Evolutionary conservation across 1,140 invertebrate genomes (phyloP).

Genomic region (Trichomalopsis sarcophagae): DNA sequence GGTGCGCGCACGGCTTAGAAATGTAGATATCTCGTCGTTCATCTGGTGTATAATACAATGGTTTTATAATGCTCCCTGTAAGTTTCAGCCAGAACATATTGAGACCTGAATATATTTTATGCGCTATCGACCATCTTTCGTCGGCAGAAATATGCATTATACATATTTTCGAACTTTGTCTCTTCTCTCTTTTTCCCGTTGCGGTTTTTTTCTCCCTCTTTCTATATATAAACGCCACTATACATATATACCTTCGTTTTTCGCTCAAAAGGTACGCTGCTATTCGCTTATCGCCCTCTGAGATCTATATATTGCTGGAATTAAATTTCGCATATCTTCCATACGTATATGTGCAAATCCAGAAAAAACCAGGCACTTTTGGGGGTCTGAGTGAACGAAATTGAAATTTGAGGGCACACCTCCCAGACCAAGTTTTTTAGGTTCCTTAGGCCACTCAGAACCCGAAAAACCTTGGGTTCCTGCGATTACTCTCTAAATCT

Average conservation of each 20-base stretch:
- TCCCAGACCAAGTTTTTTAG: too few relatives aligned
- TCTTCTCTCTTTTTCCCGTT: background rate
- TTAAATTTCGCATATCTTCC: slow-evolving; percentile 13
- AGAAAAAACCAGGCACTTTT: too few relatives aligned
- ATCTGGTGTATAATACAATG: slow-evolving; percentile 42
- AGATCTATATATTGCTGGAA: slow-evolving; percentile 27
- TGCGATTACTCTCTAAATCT: too few relatives aligned
- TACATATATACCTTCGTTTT: background rate
- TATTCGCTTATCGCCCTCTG: slow-evolving; percentile 8
- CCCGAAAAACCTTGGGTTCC: too few relatives aligned
- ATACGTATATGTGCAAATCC: background rate
- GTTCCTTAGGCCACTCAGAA: too few relatives aligned
- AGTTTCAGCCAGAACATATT: slow-evolving; percentile 37
- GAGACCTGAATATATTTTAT: slow-evolving; percentile 47
- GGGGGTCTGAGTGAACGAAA: too few relatives aligned
- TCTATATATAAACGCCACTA: too few relatives aligned
- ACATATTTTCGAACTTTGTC: slow-evolving; percentile 43
- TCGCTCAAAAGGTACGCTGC: slow-evolving; percentile 14
- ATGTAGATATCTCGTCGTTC: background rate
- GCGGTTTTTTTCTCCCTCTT: background rate
- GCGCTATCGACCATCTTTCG: slow-evolving; percentile 35
- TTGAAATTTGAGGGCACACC: too few relatives aligned
- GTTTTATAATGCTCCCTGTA: slow-evolving; percentile 45
- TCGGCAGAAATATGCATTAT: slow-evolving; percentile 33
- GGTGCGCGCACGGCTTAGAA: slow-evolving; percentile 28